phyloP scores from a whole-genome alignment of 2,113 vertebrate species.

The Canis aureus region DNA sequence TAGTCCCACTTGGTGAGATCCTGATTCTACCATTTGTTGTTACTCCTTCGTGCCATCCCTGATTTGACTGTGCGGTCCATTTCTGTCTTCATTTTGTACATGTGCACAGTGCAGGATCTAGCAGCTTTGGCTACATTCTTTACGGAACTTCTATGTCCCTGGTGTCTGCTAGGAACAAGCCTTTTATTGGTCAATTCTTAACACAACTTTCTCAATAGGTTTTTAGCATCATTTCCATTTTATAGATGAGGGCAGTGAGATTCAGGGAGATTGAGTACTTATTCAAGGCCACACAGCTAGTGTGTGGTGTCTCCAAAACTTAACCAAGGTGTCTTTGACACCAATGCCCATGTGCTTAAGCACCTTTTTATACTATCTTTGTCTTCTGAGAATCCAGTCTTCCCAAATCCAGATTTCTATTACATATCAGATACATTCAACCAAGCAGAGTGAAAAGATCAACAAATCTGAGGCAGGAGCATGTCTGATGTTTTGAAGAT shows the following conservation, averaged over 20 bases:
- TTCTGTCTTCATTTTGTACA: neutral
- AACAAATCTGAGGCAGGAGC: neutral
- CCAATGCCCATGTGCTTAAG: neutral
- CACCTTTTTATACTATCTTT: neutral
- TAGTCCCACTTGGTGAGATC: neutral
- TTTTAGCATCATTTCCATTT: neutral
- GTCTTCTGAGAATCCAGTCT: neutral
- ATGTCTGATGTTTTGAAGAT: neutral
- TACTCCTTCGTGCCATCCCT: neutral
- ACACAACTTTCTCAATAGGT: neutral
- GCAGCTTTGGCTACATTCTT: neutral
- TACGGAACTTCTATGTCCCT: neutral
- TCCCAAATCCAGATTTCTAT: neutral
- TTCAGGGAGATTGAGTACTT: neutral
- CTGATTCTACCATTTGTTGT: neutral
- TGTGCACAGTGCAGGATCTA: neutral
- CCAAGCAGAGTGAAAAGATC: neutral
- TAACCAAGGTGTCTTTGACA: neutral
- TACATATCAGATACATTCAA: neutral
- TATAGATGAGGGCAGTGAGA: neutral
- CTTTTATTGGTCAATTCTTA: neutral
- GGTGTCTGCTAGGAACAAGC: neutral
- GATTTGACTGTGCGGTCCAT: neutral
- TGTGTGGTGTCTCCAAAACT: neutral
- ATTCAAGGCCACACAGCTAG: neutral